Percentiles rank a stretch among this genome's conserved stretches.
Conservation (phyloP, 2,888 invertebrate genomes). For the Copidosoma aretas region DNA sequence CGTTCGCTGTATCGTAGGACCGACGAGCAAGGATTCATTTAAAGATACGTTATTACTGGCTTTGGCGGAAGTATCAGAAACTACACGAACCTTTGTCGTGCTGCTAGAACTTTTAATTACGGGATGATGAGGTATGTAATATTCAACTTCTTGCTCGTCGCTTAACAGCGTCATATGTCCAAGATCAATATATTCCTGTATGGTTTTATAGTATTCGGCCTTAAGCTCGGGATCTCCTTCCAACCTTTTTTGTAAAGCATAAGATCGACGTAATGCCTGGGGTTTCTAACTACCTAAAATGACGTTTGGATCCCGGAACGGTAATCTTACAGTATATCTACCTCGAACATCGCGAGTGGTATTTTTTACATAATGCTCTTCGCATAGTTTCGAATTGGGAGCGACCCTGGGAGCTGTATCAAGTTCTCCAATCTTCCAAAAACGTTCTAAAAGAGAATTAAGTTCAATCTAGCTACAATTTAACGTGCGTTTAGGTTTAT, state of each 20-base stretch:
- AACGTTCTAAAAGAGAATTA: conserved; percentile 9
- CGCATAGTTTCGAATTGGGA: conserved; percentile 33
- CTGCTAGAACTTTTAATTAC: conserved; percentile 3
- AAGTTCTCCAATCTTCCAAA: conserved; percentile 43
- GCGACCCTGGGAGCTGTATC: not conserved
- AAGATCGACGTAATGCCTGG: conserved; percentile 28
- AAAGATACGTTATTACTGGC: not conserved
- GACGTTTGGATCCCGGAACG: conserved; percentile 20
- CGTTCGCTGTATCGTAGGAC: conserved; percentile 14
- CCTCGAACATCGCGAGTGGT: conserved; percentile 31
- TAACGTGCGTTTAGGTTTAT: not conserved
- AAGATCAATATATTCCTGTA: conserved; percentile 20
- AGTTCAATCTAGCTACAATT: conserved; percentile 1
- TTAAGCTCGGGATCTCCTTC: conserved; percentile 15
- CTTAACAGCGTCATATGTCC: conserved; percentile 17
- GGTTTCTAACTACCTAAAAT: conserved; percentile 29
- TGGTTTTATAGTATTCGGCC: conserved; percentile 8
- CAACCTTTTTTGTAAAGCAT: conserved; percentile 30
- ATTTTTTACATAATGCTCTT: conserved; percentile 24
- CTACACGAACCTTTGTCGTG: conserved; percentile 19
- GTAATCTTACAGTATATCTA: conserved; percentile 40
- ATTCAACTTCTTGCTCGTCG: not conserved
- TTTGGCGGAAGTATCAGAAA: conserved; percentile 25
- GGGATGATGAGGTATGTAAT: conserved; percentile 20
- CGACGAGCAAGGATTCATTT: conserved; percentile 11